Percentiles rank a stretch among this genome's conserved stretches.
These are phyloP conservation scores for Phragmatobia fuliginosa DNA, from an alignment of 2,888 invertebrate genomes.

Conservation along the genomic window DNA sequence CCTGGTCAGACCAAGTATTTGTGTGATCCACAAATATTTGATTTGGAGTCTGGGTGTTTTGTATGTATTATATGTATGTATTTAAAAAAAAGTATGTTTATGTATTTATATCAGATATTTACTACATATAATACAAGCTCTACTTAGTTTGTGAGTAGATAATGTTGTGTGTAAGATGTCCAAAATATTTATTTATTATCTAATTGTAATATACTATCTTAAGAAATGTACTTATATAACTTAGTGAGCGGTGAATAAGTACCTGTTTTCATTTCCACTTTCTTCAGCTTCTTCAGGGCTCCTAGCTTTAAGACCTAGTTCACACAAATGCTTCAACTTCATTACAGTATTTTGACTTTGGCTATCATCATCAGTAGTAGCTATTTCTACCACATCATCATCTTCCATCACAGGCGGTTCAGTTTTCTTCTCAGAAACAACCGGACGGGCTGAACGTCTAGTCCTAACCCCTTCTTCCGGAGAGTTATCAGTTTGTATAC, in stretches of 20 bases:
- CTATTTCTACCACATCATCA: conserved; percentile 53
- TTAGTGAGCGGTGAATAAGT: neutral
- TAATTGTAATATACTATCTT: neutral
- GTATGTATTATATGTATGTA: no score
- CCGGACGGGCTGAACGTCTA: conserved; percentile 66
- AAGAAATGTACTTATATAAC: neutral
- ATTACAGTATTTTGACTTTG: conserved; percentile 82
- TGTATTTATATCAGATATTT: no score
- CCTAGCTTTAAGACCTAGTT: conserved; percentile 83
- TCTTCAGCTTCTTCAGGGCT: conserved; percentile 69
- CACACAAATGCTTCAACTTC: conserved; percentile 86
- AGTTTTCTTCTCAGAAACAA: conserved; percentile 37
- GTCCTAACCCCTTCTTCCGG: conserved; percentile 76
- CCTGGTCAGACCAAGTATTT: no score
- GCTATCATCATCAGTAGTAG: conserved; percentile 53
- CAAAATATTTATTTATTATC: no score
- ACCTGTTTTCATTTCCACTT: conserved; percentile 49
- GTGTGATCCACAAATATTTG: no score
- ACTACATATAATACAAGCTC: no score
- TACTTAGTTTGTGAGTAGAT: no score
- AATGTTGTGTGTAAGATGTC: no score
- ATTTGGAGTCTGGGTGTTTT: no score
- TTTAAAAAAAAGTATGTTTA: no score
- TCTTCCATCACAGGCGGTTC: conserved; percentile 43
- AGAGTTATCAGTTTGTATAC: conserved; percentile 70